These are phyloP conservation scores for Drosophila colorata DNA, from an alignment of 2,888 invertebrate species.

Conservation along the genomic window DNA sequence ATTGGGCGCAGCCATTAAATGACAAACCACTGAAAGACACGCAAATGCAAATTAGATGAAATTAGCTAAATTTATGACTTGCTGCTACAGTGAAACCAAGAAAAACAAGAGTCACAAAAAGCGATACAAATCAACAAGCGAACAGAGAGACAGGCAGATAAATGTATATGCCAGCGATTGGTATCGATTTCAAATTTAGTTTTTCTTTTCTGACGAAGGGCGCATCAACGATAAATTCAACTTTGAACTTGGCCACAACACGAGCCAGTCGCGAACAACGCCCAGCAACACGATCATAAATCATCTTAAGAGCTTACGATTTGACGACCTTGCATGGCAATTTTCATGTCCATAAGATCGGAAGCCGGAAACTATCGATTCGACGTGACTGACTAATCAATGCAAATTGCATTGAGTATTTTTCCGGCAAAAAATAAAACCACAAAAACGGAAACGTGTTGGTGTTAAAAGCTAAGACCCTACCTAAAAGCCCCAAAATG, in stretches of 20 bases:
- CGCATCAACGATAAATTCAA: slow-evolving; percentile 33
- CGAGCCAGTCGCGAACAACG: slow-evolving; percentile 34
- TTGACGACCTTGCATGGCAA: slow-evolving; percentile 50
- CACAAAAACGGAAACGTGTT: slow-evolving; percentile 37
- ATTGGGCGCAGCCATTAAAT: slow-evolving; percentile 51
- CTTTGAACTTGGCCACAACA: slow-evolving; percentile 50
- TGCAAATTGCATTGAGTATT: slow-evolving; percentile 44
- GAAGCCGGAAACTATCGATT: slow-evolving; percentile 58
- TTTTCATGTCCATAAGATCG: slow-evolving; percentile 61
- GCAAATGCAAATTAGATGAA: slow-evolving; percentile 40
- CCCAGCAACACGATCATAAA: slow-evolving; percentile 52
- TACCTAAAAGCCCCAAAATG: slow-evolving; percentile 22
- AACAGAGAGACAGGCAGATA: not conserved
- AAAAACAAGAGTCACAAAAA: slow-evolving; percentile 5
- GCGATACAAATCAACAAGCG: not conserved
- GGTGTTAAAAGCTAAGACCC: slow-evolving; percentile 53
- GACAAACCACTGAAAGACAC: slow-evolving; percentile 28
- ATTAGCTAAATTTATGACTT: slow-evolving; percentile 33
- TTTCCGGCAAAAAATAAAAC: slow-evolving; percentile 47
- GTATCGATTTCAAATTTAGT: slow-evolving; percentile 18
- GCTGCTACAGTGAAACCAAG: slow-evolving; percentile 4
- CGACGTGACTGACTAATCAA: slow-evolving; percentile 45
- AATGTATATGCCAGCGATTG: not conserved
- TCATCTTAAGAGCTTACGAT: slow-evolving; percentile 45
- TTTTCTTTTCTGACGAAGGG: slow-evolving; percentile 26